phyloP scores from a whole-genome alignment of 2,113 vertebrate genomes.

The Aegotheles bennettii region DNA sequence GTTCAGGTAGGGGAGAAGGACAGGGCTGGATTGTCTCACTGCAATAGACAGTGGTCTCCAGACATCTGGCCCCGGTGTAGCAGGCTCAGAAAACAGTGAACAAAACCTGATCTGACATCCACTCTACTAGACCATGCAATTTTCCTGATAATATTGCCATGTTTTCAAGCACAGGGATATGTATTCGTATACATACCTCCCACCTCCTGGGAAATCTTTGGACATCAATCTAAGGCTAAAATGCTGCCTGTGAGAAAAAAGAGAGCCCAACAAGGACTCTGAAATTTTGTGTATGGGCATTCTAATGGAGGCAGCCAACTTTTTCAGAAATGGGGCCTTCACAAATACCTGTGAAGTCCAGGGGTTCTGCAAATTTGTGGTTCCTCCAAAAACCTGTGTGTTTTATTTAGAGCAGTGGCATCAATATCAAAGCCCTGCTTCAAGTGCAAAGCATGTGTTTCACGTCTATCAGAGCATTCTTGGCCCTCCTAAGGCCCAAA shows the following conservation, averaged over 20 bases:
- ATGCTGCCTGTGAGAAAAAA: not conserved
- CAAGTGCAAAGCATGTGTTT: not conserved
- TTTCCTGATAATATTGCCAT: not conserved
- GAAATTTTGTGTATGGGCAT: not conserved
- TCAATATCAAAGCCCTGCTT: not conserved
- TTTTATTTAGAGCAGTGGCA: not conserved
- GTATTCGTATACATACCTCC: not conserved
- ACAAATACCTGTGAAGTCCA: not conserved
- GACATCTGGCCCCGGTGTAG: rapidly evolving
- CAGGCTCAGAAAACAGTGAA: not conserved
- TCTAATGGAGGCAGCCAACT: not conserved
- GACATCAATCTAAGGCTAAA: not conserved
- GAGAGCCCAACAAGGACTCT: not conserved
- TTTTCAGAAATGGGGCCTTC: not conserved
- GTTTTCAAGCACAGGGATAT: not conserved
- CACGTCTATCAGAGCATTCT: not conserved
- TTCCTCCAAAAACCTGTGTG: not conserved
- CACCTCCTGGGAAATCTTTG: not conserved
- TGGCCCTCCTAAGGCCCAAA: not conserved
- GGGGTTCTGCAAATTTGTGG: not conserved
- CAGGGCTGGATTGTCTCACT: not conserved
- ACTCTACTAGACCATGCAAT: not conserved
- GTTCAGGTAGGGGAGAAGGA: not conserved
- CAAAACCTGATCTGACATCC: not conserved
- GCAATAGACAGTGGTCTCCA: not conserved